Conservation (phyloP, 2,113 vertebrate species). For the Montifringilla adamsi region DNA sequence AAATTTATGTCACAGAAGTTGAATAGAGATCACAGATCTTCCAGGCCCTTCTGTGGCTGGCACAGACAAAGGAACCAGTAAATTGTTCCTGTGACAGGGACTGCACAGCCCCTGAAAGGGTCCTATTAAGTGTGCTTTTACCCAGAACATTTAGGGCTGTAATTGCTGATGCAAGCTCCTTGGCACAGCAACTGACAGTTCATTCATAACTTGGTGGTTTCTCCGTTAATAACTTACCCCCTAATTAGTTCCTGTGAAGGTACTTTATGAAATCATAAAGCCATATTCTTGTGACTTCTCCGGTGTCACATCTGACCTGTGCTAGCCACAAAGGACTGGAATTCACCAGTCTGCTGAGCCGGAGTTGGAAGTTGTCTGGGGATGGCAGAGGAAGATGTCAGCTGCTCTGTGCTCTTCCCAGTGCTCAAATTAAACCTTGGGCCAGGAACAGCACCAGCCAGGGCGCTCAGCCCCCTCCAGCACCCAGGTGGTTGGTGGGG, state of each 20-base stretch:
- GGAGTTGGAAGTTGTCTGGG: not conserved
- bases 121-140: constrained; percentile 36
- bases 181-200: constrained; percentile 22
- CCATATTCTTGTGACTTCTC: constrained; percentile 1
- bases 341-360: not conserved
- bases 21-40: constrained; percentile 7
- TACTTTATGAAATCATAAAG: constrained; percentile 6
- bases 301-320: not conserved
- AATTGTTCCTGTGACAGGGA: not conserved
- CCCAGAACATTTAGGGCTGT: not conserved
- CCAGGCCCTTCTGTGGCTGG: not conserved
- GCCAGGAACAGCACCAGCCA: not conserved
- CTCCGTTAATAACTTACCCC: not conserved
- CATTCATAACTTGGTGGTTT: constrained; percentile 32
- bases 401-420: not conserved
- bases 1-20: not conserved
- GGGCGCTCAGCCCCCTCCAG: not conserved
- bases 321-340: not conserved
- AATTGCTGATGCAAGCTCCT: constrained; percentile 9
- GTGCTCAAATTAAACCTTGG: not conserved
- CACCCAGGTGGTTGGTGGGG: not conserved
- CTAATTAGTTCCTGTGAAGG: constrained; percentile 44
- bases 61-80: not conserved
- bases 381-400: not conserved
- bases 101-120: not conserved